Evolutionary conservation across 1,140 invertebrate species (phyloP).

Genomic region (Saccostrea echinata): DNA sequence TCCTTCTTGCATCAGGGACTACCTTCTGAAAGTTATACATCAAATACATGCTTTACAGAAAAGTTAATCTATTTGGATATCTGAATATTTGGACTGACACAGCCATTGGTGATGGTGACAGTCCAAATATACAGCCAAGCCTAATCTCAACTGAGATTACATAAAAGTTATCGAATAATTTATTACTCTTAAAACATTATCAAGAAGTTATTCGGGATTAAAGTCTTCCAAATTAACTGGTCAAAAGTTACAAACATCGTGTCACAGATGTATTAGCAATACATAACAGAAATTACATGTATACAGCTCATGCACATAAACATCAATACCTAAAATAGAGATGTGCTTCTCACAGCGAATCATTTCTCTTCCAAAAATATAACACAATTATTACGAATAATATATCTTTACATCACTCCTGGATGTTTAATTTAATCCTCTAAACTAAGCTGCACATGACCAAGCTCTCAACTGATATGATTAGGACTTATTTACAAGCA

Average conservation of each 20-base stretch:
- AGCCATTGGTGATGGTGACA: too few relatives aligned
- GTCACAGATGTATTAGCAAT: neutral
- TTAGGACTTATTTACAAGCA: conserved; percentile 17
- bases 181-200: too few relatives aligned
- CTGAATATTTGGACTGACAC: too few relatives aligned
- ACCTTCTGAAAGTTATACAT: conserved; percentile 20
- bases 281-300: neutral
- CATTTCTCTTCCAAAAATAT: neutral
- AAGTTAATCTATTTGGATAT: too few relatives aligned
- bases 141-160: too few relatives aligned
- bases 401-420: neutral
- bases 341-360: neutral
- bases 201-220: too few relatives aligned
- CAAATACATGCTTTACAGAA: neutral
- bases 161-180: too few relatives aligned
- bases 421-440: neutral
- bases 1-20: conserved; percentile 75
- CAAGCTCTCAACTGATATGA: neutral
- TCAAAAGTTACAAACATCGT: too few relatives aligned
- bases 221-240: too few relatives aligned
- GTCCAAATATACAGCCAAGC: too few relatives aligned
- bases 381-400: neutral
- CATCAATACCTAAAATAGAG: neutral
- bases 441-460: conserved; percentile 2
- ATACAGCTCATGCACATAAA: neutral